Percentiles rank a stretch among this genome's conserved stretches.
Conservation (phyloP, 2,888 invertebrate species). For the Clepsis dumicolana region DNA sequence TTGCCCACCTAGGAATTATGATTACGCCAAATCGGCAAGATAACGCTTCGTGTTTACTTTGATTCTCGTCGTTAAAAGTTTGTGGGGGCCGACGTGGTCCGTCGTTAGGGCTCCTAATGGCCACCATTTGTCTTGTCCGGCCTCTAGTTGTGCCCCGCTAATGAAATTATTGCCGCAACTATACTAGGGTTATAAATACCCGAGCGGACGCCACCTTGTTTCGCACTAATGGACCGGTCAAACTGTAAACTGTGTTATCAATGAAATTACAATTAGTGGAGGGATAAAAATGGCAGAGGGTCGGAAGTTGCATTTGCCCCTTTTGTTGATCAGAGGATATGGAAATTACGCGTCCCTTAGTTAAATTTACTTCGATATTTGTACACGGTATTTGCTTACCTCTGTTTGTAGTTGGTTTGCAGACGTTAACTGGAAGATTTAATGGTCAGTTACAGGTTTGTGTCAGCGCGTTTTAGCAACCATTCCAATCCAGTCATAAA, state of each 20-base stretch:
- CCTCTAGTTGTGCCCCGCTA: slow-evolving; percentile 84
- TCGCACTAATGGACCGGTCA: slow-evolving; percentile 85
- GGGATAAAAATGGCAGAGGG: slow-evolving; percentile 80
- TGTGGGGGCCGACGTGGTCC: slow-evolving; percentile 81
- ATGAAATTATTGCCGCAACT: slow-evolving; percentile 87
- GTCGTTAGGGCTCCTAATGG: slow-evolving; percentile 85
- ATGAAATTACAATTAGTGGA: slow-evolving; percentile 85
- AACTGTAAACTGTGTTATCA: slow-evolving; percentile 86
- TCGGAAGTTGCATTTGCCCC: slow-evolving; percentile 74
- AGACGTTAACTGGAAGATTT: slow-evolving; percentile 1
- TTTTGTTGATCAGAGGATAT: slow-evolving; percentile 63
- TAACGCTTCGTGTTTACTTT: slow-evolving; percentile 85
- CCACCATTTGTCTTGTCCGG: slow-evolving; percentile 86
- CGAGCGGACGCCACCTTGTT: slow-evolving; percentile 82
- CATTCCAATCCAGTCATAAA: too few relatives aligned
- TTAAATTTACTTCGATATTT: slow-evolving; percentile 36
- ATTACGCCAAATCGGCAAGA: slow-evolving; percentile 83
- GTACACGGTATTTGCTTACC: slow-evolving; percentile 28
- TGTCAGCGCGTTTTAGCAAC: not conserved
- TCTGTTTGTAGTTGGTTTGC: slow-evolving; percentile 20
- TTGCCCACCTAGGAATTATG: slow-evolving; percentile 76
- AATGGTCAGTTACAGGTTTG: not conserved
- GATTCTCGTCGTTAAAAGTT: slow-evolving; percentile 86
- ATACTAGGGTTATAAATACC: slow-evolving; percentile 85
- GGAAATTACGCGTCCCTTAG: slow-evolving; percentile 57